Percentiles rank a stretch among this genome's conserved stretches.
phyloP scores from a whole-genome alignment of 2,888 invertebrate species.

The Hecatera dysodea region DNA sequence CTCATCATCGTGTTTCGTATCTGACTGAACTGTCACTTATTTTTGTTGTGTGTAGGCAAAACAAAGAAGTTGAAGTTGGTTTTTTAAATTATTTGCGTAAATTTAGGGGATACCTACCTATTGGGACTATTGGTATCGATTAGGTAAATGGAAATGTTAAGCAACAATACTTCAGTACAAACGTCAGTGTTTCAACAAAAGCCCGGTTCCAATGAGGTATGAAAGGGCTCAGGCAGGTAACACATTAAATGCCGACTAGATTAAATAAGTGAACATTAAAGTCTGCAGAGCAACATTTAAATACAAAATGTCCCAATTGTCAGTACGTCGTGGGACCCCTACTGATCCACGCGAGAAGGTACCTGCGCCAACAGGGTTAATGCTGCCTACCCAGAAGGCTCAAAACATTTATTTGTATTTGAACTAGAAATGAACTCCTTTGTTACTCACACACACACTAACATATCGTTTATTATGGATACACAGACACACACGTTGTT shows the following conservation, averaged over 20 bases:
- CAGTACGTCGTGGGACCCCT: conserved; percentile 31
- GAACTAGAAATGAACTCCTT: conserved; percentile 61
- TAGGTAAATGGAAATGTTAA: neutral
- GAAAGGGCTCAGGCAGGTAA: neutral
- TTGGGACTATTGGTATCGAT: neutral
- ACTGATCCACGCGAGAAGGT: conserved; percentile 33
- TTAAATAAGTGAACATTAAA: conserved; percentile 31
- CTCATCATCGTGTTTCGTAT: too few species aligned
- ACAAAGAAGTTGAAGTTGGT: too few species aligned
- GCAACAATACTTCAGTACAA: neutral
- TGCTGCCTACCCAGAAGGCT: conserved; percentile 50
- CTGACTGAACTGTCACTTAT: too few species aligned
- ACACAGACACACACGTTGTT: conserved; percentile 23
- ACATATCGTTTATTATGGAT: conserved; percentile 10
- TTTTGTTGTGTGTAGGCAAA: too few species aligned
- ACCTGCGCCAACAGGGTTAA: conserved; percentile 57
- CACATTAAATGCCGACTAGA: conserved; percentile 10
- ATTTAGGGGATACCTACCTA: too few species aligned
- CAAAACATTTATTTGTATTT: conserved; percentile 65
- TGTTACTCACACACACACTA: conserved; percentile 34
- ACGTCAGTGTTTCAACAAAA: neutral
- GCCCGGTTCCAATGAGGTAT: neutral
- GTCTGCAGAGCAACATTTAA: conserved; percentile 10
- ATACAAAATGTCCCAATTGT: conserved; percentile 17
- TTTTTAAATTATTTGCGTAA: too few species aligned